These are phyloP conservation scores for Eudyptes chrysolophus DNA, from an alignment of 2,113 vertebrate genomes.

Conservation along the genomic window DNA sequence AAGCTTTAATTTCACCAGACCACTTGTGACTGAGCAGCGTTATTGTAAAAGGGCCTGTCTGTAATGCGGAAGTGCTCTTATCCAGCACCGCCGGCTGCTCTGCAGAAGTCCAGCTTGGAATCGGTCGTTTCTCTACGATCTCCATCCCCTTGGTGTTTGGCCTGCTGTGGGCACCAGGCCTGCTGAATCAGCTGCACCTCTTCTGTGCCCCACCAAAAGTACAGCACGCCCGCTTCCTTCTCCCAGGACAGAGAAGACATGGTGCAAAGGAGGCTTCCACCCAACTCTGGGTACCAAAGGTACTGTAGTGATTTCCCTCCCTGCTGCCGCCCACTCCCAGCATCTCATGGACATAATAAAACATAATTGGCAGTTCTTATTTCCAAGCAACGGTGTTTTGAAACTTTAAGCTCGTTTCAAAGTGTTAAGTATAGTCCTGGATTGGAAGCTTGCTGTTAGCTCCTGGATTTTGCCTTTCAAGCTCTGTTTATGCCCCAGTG, in stretches of 20 bases:
- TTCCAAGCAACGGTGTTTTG: not conserved
- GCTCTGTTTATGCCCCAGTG: not conserved
- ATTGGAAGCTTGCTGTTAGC: not conserved
- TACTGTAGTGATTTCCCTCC: not conserved
- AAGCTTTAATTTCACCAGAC: not conserved
- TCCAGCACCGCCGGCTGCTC: not conserved
- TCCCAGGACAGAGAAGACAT: not conserved
- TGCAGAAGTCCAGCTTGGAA: too few species aligned
- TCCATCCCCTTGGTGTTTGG: too few species aligned
- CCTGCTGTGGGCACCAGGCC: not conserved
- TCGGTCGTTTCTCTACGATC: fast-evolving
- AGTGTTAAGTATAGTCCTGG: not conserved
- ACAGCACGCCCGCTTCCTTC: not conserved
- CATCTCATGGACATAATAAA: not conserved
- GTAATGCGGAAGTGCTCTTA: not conserved
- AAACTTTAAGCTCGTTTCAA: not conserved
- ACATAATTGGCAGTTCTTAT: not conserved
- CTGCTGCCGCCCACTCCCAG: not conserved
- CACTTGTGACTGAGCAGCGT: not conserved
- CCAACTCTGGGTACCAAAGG: not conserved
- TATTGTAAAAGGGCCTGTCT: not conserved
- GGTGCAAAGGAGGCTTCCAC: not conserved
- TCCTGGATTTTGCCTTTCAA: not conserved
- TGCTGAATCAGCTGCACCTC: not conserved
- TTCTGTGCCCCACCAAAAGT: not conserved